Evolutionary conservation across 1,140 invertebrate genomes (phyloP).

Genomic region (Asbolus verrucosus): DNA sequence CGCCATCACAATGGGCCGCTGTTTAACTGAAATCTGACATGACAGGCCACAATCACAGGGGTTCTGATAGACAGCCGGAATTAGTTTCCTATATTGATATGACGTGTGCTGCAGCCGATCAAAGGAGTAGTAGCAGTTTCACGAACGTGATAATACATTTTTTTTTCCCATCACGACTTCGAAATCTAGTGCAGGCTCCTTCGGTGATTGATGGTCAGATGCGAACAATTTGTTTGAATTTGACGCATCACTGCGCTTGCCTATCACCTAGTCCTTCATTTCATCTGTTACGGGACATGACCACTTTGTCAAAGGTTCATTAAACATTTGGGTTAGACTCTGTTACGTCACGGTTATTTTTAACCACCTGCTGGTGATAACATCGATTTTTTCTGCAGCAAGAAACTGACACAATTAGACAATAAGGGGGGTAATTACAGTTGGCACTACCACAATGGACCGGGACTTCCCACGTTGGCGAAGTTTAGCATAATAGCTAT

Average conservation of each 20-base stretch:
- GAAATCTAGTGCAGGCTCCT: neutral
- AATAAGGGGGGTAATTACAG: no score
- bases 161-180: no score
- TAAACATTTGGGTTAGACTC: slow-evolving; percentile 16
- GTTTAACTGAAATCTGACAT: slow-evolving; percentile 37
- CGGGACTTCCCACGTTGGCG: no score
- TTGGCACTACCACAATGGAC: no score
- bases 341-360: slow-evolving; percentile 16
- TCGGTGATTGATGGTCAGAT: slow-evolving; percentile 25
- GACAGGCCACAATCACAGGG: slow-evolving; percentile 32
- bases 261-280: slow-evolving; percentile 31
- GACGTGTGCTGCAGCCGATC: slow-evolving; percentile 19
- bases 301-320: slow-evolving; percentile 32
- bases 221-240: slow-evolving; percentile 30
- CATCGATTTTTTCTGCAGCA: neutral
- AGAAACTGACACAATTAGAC: neutral
- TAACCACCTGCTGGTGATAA: no score
- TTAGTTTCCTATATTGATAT: slow-evolving; percentile 28
- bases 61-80: slow-evolving; percentile 31
- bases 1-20: slow-evolving; percentile 27
- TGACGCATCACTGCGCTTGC: slow-evolving; percentile 31
- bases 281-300: slow-evolving; percentile 20
- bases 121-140: slow-evolving; percentile 12
- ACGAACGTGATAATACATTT: no score
- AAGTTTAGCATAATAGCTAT: no score